Evolutionary conservation across 2,113 vertebrate species (phyloP).

Genomic region (Grallaria varia): DNA sequence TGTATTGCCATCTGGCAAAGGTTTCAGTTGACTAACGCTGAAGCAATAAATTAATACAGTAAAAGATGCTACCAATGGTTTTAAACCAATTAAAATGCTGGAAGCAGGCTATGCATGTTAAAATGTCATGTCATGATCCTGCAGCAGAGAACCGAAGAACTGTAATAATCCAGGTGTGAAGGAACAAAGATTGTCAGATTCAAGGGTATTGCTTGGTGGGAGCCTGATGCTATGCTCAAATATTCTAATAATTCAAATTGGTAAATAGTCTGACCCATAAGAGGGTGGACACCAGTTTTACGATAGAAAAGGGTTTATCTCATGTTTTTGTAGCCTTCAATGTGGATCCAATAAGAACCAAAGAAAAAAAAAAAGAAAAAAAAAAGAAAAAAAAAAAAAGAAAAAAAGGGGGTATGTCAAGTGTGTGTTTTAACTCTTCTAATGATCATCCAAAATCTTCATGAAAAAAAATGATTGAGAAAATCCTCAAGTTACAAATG

Average conservation of each 20-base stretch:
- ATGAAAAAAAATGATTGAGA: background rate
- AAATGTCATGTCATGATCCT: slow-evolving; percentile 72
- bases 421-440: rapidly evolving
- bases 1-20: slow-evolving; percentile 72
- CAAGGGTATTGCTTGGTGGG: background rate
- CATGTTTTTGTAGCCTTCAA: background rate
- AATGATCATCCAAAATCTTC: background rate
- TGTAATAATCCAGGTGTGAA: slow-evolving; percentile 48
- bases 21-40: slow-evolving; percentile 74
- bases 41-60: slow-evolving; percentile 79
- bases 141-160: slow-evolving; percentile 53
- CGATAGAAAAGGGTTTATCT: background rate
- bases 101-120: slow-evolving; percentile 53
- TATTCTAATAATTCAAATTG: background rate
- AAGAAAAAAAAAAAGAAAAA: background rate
- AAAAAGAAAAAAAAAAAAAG: too few species aligned
- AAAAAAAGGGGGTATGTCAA: background rate
- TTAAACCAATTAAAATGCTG: slow-evolving; percentile 76
- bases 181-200: slow-evolving; percentile 33
- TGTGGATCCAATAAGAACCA: background rate
- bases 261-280: background rate
- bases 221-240: background rate
- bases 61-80: slow-evolving; percentile 69
- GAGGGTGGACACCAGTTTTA: background rate
- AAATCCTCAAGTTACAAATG: background rate